Percentiles rank a stretch among this genome's conserved stretches.
Evolutionary conservation across 2,888 invertebrate species (phyloP).

Genomic region (Agrilus cyanescens): DNA sequence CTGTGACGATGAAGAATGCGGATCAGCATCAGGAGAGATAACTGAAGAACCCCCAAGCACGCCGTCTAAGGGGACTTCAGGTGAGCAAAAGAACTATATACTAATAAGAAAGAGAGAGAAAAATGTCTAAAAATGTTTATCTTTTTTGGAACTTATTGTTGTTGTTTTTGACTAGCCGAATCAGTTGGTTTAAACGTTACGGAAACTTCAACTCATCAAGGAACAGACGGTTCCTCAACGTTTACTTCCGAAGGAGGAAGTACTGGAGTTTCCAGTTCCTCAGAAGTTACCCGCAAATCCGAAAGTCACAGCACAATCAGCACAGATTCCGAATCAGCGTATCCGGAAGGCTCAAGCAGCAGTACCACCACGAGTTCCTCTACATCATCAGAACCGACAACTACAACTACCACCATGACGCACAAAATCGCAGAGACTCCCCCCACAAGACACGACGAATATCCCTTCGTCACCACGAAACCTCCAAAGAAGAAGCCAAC

Average conservation of each 20-base stretch:
- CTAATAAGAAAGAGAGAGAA: neutral
- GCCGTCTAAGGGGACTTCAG: conserved; percentile 39
- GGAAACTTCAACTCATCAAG: conserved; percentile 24
- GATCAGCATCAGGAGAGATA: conserved; percentile 67
- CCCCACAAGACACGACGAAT: conserved; percentile 23
- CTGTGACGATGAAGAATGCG: conserved; percentile 76
- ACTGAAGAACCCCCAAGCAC: conserved; percentile 47
- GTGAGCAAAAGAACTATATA: conserved; percentile 29
- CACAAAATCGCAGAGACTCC: conserved; percentile 19
- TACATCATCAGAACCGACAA: conserved; percentile 1
- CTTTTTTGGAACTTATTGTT: too few relatives aligned
- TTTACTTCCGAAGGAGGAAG: conserved; percentile 6
- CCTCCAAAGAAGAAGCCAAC: conserved; percentile 30
- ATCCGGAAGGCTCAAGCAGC: conserved; percentile 18
- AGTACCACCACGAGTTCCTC: neutral
- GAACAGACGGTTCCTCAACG: conserved; percentile 17
- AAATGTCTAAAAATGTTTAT: too few relatives aligned
- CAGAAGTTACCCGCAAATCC: conserved; percentile 8
- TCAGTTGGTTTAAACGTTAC: conserved; percentile 6
- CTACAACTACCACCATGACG: conserved; percentile 15
- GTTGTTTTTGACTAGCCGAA: too few relatives aligned
- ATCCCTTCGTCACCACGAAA: conserved; percentile 29
- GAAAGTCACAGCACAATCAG: conserved; percentile 12
- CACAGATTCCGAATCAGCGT: neutral
- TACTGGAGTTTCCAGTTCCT: conserved; percentile 6